These are phyloP conservation scores for Cosmorhoe ocellata DNA, from an alignment of 2,888 invertebrate species.

Conservation along the genomic window DNA sequence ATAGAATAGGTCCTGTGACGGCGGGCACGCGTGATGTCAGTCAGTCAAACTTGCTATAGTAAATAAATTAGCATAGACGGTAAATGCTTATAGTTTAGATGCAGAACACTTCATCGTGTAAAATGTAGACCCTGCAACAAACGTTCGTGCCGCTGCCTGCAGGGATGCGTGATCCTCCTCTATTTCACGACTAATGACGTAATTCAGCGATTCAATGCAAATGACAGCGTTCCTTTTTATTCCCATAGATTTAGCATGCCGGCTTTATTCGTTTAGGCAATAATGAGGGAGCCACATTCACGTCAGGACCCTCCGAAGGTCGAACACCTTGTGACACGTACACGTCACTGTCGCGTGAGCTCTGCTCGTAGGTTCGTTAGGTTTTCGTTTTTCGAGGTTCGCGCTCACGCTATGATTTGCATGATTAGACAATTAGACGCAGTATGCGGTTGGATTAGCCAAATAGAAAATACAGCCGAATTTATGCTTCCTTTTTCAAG, in stretches of 20 bases:
- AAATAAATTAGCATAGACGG: no score
- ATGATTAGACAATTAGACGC: neutral
- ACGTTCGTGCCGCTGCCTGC: no score
- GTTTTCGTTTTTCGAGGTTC: conserved; percentile 18
- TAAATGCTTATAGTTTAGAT: no score
- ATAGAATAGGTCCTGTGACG: no score
- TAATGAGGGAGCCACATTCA: conserved; percentile 27
- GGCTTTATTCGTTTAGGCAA: conserved; percentile 16
- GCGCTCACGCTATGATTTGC: neutral
- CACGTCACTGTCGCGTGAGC: neutral
- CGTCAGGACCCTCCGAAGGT: conserved; percentile 27
- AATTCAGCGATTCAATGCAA: conserved; percentile 30
- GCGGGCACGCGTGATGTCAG: no score
- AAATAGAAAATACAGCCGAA: no score
- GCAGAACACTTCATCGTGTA: no score
- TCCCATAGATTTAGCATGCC: conserved; percentile 29
- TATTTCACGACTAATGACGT: conserved; percentile 25
- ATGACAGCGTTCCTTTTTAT: conserved; percentile 23
- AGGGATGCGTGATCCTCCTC: conserved; percentile 20
- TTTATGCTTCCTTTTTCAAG: no score
- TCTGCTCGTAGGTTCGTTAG: neutral
- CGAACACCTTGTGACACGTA: conserved; percentile 9
- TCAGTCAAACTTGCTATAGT: no score
- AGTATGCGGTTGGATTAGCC: neutral
- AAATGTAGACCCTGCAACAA: no score